Evolutionary conservation across 2,113 vertebrate genomes (phyloP).

Genomic region (Panthera tigris): DNA sequence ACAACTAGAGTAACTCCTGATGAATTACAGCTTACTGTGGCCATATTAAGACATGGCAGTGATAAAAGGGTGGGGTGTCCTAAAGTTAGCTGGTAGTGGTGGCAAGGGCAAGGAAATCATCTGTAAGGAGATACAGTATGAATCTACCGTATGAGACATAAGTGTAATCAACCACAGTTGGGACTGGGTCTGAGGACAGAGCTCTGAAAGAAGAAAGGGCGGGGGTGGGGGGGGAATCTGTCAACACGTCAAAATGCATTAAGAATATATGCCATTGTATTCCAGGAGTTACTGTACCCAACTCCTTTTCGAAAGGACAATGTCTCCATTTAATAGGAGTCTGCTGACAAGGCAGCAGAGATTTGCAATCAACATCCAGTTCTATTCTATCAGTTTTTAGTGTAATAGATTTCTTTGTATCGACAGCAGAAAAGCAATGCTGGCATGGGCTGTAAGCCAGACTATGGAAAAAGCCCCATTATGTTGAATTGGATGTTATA

Average conservation of each 20-base stretch:
- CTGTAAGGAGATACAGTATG: neutral
- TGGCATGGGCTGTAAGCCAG: neutral
- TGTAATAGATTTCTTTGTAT: conserved; percentile 48
- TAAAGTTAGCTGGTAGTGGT: neutral
- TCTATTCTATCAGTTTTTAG: conserved; percentile 18
- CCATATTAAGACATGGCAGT: neutral
- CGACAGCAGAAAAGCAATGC: neutral
- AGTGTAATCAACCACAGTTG: neutral
- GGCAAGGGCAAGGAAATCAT: neutral
- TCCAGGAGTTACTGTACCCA: conserved; percentile 13
- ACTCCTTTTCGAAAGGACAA: conserved; percentile 15
- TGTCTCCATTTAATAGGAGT: neutral
- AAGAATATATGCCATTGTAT: neutral
- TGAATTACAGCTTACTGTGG: neutral
- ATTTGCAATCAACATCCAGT: neutral
- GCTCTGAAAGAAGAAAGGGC: neutral
- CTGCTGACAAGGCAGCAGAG: neutral
- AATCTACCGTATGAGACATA: neutral
- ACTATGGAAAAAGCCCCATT: neutral
- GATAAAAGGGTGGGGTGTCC: neutral
- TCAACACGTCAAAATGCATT: neutral
- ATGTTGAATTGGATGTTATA: conserved; percentile 17
- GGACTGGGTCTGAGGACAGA: neutral
- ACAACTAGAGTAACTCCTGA: neutral
- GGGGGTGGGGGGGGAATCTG: neutral